Evolutionary conservation across 1,140 invertebrate genomes (phyloP), one percentile per base, ranked within the genome.

Genomic region (Copidosoma floridanum): DNA sequence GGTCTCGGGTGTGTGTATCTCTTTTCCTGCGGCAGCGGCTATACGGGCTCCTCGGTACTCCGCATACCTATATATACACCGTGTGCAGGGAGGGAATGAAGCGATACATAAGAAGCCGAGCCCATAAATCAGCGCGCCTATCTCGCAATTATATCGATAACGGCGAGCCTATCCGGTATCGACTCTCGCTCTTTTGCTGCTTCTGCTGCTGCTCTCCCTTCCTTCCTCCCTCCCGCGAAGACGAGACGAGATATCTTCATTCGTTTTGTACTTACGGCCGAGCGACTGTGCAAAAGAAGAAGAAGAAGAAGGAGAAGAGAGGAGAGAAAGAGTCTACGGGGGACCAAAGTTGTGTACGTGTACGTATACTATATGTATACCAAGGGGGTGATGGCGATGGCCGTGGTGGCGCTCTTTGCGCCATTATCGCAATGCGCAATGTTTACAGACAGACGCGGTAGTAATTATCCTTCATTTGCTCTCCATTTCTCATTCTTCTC

Each of bases 81-180:
- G 29, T 32, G 29, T 12, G 29, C 29, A 12, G 6, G 26, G 10
- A 35, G 7, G 32, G 43, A 57, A 32, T 50, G 57, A 66, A 64
- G 46, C 66, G 64, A 72, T 71, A 70, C 65, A 65, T 61, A 66
- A 68, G 64, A 70, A 67, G 57, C 53, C 58, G 57, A 57, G 65
- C 16, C 37, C 48, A 67, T 73, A 76, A 75, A 76, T 74, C 71
- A 73, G 41, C 18, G 1, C 4, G 41, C 24, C 64, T 72, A 74
- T 76, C 71, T 70, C 29, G 68, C 71, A 75, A 76, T 76, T 75
- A 76, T 70, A 75, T 76, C 71, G 71, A 76, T 75, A 73, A 74
- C 65, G 60, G 56, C 32, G 59, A 68, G 68, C 61, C 67, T 70
- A 68, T 72, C 66, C 65, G 66, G 67, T 71, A 72, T 70, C 69